A percentile compares a stretch with the other conserved stretches of the same genome.
Conservation (phyloP, 2,113 vertebrate species). For the Pseudorasbora parva region DNA sequence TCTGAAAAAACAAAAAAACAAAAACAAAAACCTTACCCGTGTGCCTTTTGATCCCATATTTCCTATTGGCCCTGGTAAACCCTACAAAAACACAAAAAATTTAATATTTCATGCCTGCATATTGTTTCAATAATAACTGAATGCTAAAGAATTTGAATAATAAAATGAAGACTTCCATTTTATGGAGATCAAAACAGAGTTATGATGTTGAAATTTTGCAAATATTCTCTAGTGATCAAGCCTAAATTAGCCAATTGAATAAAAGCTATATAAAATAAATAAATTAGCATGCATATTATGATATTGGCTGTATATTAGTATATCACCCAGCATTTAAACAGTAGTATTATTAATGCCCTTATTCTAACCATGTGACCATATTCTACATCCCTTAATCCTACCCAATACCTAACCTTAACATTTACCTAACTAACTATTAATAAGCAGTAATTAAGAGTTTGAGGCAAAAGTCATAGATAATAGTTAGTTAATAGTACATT, state of each 20-base stretch:
- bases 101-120: conserved; percentile 56
- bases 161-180: neutral
- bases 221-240: neutral
- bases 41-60: conserved; percentile 87
- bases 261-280: too few species aligned
- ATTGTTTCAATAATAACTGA: neutral
- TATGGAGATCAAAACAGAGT: neutral
- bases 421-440: too few species aligned
- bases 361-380: too few species aligned
- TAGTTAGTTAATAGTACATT: too few species aligned
- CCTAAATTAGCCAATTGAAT: neutral
- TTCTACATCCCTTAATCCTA: too few species aligned
- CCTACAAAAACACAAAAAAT: conserved; percentile 80
- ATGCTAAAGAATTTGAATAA: neutral
- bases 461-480: too few species aligned
- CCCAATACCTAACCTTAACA: too few species aligned
- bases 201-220: neutral
- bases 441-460: too few species aligned
- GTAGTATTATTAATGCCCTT: too few species aligned
- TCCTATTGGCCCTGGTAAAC: conserved; percentile 92
- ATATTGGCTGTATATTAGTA: too few species aligned
- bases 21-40: conserved; percentile 88
- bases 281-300: too few species aligned
- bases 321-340: too few species aligned
- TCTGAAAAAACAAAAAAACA: neutral